Evolutionary conservation across 2,113 vertebrate species (phyloP).

Genomic region (Smithornis capensis): DNA sequence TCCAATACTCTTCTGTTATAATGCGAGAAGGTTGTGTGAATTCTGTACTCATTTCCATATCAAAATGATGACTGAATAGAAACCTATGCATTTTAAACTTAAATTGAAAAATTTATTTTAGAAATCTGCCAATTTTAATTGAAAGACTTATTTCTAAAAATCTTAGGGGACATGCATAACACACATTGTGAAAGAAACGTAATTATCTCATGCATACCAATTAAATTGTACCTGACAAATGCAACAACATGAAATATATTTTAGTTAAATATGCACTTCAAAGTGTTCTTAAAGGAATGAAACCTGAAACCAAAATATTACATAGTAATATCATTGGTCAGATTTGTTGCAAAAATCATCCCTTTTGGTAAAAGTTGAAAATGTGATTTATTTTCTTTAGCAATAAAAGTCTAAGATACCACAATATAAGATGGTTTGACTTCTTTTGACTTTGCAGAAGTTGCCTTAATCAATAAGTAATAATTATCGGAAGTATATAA

Average conservation of each 20-base stretch:
- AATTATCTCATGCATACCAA: background rate
- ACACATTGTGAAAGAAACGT: background rate
- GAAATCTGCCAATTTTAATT: background rate
- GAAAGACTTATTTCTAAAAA: background rate
- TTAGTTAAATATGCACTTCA: background rate
- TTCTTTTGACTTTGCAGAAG: background rate
- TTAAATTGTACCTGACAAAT: background rate
- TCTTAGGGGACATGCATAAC: background rate
- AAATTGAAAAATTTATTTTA: background rate
- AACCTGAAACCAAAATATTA: background rate
- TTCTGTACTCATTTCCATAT: background rate
- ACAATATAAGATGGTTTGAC: background rate
- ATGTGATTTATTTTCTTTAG: background rate
- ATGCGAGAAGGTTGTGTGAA: background rate
- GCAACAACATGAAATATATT: background rate
- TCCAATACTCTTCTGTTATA: background rate
- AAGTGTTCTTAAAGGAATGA: background rate
- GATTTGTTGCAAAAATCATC: background rate
- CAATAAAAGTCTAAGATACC: background rate
- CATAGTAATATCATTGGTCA: background rate
- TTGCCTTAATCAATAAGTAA: background rate
- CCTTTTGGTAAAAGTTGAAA: background rate
- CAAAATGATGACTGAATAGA: background rate
- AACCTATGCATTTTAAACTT: background rate
- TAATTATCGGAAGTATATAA: background rate